Evolutionary conservation across 2,888 invertebrate species (phyloP).

Genomic region (Dolomedes plantarius): DNA sequence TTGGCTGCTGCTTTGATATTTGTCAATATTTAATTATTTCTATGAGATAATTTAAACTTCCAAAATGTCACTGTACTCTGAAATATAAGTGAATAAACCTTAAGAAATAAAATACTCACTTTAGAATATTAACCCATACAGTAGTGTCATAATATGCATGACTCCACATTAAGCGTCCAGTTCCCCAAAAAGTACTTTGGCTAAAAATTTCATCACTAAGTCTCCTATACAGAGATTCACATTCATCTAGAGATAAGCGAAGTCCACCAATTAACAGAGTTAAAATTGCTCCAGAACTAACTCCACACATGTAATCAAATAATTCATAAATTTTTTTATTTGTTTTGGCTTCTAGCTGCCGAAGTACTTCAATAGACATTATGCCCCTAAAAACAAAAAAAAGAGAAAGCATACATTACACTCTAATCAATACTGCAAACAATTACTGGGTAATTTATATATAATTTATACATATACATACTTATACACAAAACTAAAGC

Average conservation of each 20-base stretch:
- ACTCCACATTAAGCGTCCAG: conserved; percentile 86
- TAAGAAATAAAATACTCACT: conserved; percentile 75
- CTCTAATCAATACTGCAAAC: no score
- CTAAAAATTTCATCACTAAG: conserved; percentile 83
- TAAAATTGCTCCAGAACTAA: conserved; percentile 86
- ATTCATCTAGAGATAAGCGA: conserved; percentile 81
- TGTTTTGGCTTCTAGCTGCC: conserved; percentile 85
- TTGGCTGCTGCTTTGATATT: no score
- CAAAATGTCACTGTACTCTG: no score
- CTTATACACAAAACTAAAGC: no score
- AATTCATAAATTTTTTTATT: conserved; percentile 82
- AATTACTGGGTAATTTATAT: not conserved
- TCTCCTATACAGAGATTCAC: conserved; percentile 81
- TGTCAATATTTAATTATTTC: no score
- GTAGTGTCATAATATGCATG: conserved; percentile 92
- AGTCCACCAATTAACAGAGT: conserved; percentile 84
- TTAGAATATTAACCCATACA: conserved; percentile 87
- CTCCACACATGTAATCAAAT: conserved; percentile 91
- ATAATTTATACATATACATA: no score
- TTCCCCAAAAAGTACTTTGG: conserved; percentile 82
- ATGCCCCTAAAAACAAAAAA: conserved; percentile 82
- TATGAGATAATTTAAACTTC: no score
- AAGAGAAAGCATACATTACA: no score
- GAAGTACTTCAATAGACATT: conserved; percentile 88
- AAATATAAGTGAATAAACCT: no score